These are phyloP conservation scores for Lepidocyrtoides sp. DNA, from an alignment of 2,888 invertebrate genomes.

Conservation along the genomic window DNA sequence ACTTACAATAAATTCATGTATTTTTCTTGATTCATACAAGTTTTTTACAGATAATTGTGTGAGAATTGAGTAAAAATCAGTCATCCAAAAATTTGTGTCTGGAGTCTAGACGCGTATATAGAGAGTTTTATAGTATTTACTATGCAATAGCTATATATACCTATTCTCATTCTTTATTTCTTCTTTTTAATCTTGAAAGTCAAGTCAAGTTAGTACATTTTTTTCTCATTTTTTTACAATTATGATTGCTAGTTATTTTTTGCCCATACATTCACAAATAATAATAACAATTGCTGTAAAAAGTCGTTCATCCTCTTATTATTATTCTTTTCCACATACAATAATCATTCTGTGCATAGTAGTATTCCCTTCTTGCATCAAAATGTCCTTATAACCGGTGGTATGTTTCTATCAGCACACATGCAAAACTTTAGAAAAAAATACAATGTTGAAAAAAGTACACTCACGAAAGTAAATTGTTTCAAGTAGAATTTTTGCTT, in stretches of 20 bases:
- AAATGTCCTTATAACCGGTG: background rate
- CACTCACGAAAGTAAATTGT: constrained; percentile 34
- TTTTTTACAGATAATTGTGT: constrained; percentile 66
- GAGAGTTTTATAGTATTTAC: constrained; percentile 25
- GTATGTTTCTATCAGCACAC: background rate
- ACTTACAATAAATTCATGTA: constrained; percentile 30
- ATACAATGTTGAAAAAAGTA: background rate
- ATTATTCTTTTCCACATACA: background rate
- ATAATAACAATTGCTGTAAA: constrained; percentile 5
- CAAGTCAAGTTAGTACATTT: constrained; percentile 2
- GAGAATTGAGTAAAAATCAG: constrained; percentile 74
- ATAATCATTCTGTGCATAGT: background rate
- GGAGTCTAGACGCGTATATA: constrained; percentile 79
- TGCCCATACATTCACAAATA: constrained; percentile 38
- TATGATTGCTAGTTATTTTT: constrained; percentile 50
- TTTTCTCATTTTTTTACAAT: constrained; percentile 36
- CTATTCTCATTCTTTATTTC: background rate
- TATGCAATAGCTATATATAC: background rate
- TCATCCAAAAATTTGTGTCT: constrained; percentile 75
- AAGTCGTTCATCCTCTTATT: constrained; percentile 42
- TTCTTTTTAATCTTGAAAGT: background rate
- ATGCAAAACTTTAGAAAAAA: constrained; percentile 28
- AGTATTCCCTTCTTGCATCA: background rate
- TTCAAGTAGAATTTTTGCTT: constrained; percentile 50
- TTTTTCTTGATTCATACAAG: constrained; percentile 51